Conservation (phyloP, 2,888 invertebrate species). For the Sphinx pinastri region DNA sequence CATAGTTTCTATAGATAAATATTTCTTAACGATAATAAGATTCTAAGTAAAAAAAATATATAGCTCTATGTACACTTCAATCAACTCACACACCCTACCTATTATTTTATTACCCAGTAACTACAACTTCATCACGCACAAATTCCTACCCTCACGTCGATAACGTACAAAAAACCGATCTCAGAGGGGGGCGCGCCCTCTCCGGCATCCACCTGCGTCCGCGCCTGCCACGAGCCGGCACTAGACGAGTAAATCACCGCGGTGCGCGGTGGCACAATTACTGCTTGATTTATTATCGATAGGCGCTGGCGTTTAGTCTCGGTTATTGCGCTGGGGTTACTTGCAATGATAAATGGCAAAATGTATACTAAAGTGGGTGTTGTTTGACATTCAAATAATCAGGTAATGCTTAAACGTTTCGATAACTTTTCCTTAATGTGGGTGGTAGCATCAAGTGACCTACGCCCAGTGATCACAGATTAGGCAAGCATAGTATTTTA, state of each 20-base stretch:
- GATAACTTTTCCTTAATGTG: too few species aligned
- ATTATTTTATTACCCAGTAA: background rate
- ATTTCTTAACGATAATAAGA: too few species aligned
- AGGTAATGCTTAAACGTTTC: too few species aligned
- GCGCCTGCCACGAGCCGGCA: conserved; percentile 24
- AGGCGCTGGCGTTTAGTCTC: background rate
- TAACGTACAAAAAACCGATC: background rate
- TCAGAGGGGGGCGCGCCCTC: conserved; percentile 16
- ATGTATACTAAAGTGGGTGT: too few species aligned
- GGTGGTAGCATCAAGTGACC: too few species aligned
- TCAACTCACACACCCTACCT: background rate
- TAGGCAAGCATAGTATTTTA: too few species aligned
- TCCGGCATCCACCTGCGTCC: conserved; percentile 3
- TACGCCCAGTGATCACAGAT: too few species aligned
- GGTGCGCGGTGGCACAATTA: conserved; percentile 19
- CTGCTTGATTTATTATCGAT: conserved; percentile 25
- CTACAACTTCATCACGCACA: background rate
- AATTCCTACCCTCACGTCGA: background rate
- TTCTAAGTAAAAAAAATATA: too few species aligned
- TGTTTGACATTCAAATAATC: too few species aligned
- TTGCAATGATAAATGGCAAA: background rate
- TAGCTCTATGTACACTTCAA: too few species aligned
- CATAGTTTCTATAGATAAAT: background rate
- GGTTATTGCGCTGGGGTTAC: background rate
- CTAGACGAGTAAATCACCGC: conserved; percentile 12